Evolutionary conservation across 53 echinoderm and acorn worm species (phyloP), one percentile per base, ranked within the genome.

Genomic region (Paracentrotus lividus): DNA sequence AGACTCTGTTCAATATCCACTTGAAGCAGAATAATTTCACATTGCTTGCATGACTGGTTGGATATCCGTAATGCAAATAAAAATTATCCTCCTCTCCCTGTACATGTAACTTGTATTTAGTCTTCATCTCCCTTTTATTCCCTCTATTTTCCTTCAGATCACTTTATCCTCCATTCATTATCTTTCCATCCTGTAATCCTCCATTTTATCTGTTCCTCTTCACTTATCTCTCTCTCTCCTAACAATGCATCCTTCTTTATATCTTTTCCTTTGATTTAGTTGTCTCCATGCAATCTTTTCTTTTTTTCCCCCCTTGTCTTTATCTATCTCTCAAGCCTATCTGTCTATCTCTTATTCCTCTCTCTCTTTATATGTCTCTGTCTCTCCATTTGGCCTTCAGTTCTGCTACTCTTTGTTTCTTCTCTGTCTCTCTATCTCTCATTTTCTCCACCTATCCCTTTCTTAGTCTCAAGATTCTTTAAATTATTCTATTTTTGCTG

Each of bases 71-170:
- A 45, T 40, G 81, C 4, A 47, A 47, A 24, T 49, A 24, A 81
- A 47, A 81, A 47, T 81, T 12, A 76, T 76, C n/a, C 76, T 42
- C 38, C n/a, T n/a, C n/a, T n/a, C n/a, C n/a, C n/a, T n/a, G n/a
- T n/a, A n/a, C n/a, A n/a, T n/a, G n/a, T n/a, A n/a, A n/a, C n/a
- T n/a, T n/a, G n/a, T n/a, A n/a, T n/a, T n/a, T n/a, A n/a, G n/a
- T n/a, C n/a, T n/a, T n/a, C n/a, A n/a, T n/a, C n/a, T n/a, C n/a
- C n/a, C n/a, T n/a, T n/a, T n/a, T n/a, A n/a, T n/a, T n/a, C n/a
- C n/a, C n/a, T n/a, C n/a, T n/a, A n/a, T n/a, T n/a, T n/a, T n/a
- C n/a, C n/a, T n/a, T n/a, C n/a, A n/a, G n/a, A n/a, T n/a, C n/a
- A n/a, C n/a, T n/a, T n/a, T n/a, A 76, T 23, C 31, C 42, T 9